Base-by-base conservation (phyloP, 2,113 vertebrate genomes). In the Tricholaema leucomelas region DNA sequence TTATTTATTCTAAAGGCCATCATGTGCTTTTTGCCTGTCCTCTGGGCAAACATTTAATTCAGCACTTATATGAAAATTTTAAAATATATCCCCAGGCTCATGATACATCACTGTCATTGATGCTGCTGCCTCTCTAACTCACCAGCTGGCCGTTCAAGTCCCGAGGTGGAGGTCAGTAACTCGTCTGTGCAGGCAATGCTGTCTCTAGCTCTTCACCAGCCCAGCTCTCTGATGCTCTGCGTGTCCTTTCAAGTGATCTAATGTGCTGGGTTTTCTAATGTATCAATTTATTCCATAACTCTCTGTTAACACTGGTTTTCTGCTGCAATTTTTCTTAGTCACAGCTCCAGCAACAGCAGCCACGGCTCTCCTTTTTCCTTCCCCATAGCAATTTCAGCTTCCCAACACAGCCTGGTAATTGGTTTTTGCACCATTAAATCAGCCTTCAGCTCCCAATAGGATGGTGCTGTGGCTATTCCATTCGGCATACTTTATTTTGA, bases 1-100 rank as follows among this genome's bases (percentile, higher is more conserved):
- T 96, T 93, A 93, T 96, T 90, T 90, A 77, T 95, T 80, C 70
- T 83, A 36, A 86, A 92, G 82, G 52, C 61, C 56, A 77, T 74
- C 31, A 10, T 28, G 52, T 79, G 52, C 3, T 56, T 86, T 88
- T 40, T 67, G 59, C 35, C 79, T 69, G 40, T 65, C 75, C 59
- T 90, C 76, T 54, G 50, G 27, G 31, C 2, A 6, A 92, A 90
- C 67, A 67, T 88, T 92, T 90, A 76, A 79, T 87, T 81, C 81
- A 81, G 83, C 74, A 73, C 40, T 72, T 33, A 46, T 11, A 75
- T 86, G 48, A 88, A 71, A 65, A 81, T 18, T 48, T 72, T 56
- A 20, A 50, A 50, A 33, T 59, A 36, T 54, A 67, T 67, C 46
- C 76, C 66, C 60, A 74, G 59, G 90, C 64, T 81, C 87, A 91